Evolutionary conservation across 2,113 vertebrate species (phyloP), one percentile per base, ranked within the genome.

Genomic region (Kryptolebias marmoratus): DNA sequence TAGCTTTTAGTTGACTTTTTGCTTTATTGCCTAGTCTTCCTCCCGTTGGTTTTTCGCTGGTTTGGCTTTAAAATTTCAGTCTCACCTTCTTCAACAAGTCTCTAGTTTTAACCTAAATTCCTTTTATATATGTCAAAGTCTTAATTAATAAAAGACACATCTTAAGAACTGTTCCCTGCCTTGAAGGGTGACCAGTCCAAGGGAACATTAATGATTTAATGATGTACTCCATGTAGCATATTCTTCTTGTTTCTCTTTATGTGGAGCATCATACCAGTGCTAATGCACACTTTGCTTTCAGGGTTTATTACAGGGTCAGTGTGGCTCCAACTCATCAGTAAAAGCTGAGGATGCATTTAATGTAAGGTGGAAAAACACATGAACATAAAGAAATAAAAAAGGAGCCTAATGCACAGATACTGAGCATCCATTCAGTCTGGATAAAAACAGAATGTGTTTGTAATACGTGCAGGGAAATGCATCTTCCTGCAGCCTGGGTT

Each of bases 221-320:
- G 10, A 53, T 11, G 9, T 6, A 48, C 13, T 2, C 15, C 11
- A 27, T 27, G 8, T 27, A 16, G 15, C 4, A n/a, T 55, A 3
- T 12, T 36, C n/a, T 22, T 18, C 10, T 36, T 36, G 6, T 9
- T 10, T 60, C 9, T 22, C 7, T 44, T 42, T n/a, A 39, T 42
- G 14, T 28, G 59, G 12, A 54, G 31, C 3, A 1, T 64, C 42
- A 39, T 39, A 16, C 44, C 22, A 10, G 12, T 10, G 50, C 4
- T 45, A 56, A 73, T 58, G 71, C 45, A 58, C 18, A 11, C 27
- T 10, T 49, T 45, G 5, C 31, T 58, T 27, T 31, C 18, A 63
- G 13, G 28, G 62, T 36, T 50, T 28, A 1, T 12, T 2, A 0
- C 42, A 16, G 30, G 14, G 30, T 13, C 61, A 58, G 64, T 74